Evolutionary conservation across 2,113 vertebrate species (phyloP), one percentile per base, ranked within the genome.

Genomic region (Chloropsis hardwickii): DNA sequence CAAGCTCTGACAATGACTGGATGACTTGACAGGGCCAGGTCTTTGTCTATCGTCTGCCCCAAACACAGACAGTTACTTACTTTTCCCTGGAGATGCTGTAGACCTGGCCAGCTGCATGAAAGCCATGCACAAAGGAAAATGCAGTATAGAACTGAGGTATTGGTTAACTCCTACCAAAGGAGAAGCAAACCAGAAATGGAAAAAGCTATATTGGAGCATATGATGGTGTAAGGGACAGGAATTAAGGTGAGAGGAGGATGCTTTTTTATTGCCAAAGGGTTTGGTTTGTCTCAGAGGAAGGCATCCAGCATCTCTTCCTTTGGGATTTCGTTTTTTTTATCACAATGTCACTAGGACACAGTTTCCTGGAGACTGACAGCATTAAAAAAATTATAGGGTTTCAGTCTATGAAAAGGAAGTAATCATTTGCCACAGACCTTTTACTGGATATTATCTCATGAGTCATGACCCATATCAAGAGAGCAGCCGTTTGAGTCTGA

Each of bases 381-480:
- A 84, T 84, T 93, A 95, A 96, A 88, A 94, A 91, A 94, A 90
- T 77, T 48, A 71, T 24, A 71, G 79, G 66, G 64, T 71, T 92
- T 96, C 90, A 84, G 60, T 84, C 72, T 74, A 84, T 86, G 90
- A 88, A 95, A 86, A 95, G 88, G 82, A 96, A 88, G 88, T 45
- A 90, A 95, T 92, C 47, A 94, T 88, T 95, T 93, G 82, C 90
- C 66, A 95, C 82, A 94, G 90, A 92, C 85, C 94, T 95, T 96
- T 96, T 84, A 71, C 76, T 94, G 76, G 92, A 94, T 95, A 96
- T 95, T 95, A 97, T 92, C 95, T 95, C 82, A 90, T 93, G 93
- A 95, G 95, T 93, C 94, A 83, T 82, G 95, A 95, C 94, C 94
- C 93, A 69, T 93, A 94, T 88, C 85, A 85, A 86, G 90, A 90